Base-by-base conservation (phyloP, 2,888 invertebrate species). In the Pammene fasciana region DNA sequence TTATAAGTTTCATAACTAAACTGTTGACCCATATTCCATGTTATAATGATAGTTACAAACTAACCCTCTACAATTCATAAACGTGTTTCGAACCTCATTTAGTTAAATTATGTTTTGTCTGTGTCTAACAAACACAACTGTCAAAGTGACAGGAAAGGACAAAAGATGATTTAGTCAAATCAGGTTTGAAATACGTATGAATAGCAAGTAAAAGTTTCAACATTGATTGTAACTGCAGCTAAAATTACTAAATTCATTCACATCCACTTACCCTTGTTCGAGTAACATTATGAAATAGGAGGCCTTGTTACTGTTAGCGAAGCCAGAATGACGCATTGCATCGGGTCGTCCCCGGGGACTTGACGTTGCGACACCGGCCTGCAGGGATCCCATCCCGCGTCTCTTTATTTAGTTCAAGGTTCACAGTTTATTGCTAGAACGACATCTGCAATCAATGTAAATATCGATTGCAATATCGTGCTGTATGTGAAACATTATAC, bases 201-300 rank as follows among this genome's bases (percentile, higher is more conserved):
- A 36, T 36, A 6, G 9, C 9, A 14, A n/a, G n/a, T n/a, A n/a
- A 56, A 41, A 56, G 14, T 56, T 16, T 16, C 11, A 41, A 16
- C 57, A 6, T 9, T 41, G 10, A 54, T 26, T 13, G 34, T 34
- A 11, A 16, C 4, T 38, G 46, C n/a, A 13, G 43, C 57, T 45
- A 46, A 38, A 46, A 18, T 54, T 36, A 56, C 55, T 55, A 48
- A 16, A 59, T 57, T 38, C 61, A 18, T 16, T n/a, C n/a, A n/a
- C 57, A 66, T 57, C 18, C 50, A 14, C 26, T 50, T 66, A n/a
- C 41, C 57, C 50, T 50, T 18, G 62, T 36, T 13, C 11, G 52
- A 26, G 7, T 52, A 57, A 45, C 26, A 26, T 68, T 56, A 56
- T 55, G 68, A 50, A 68, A 64, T 68, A 64, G 43, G 50, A 67